Evolutionary conservation across 2,113 vertebrate genomes (phyloP).

Genomic region (Gnathonemus echidnorhynchus): DNA sequence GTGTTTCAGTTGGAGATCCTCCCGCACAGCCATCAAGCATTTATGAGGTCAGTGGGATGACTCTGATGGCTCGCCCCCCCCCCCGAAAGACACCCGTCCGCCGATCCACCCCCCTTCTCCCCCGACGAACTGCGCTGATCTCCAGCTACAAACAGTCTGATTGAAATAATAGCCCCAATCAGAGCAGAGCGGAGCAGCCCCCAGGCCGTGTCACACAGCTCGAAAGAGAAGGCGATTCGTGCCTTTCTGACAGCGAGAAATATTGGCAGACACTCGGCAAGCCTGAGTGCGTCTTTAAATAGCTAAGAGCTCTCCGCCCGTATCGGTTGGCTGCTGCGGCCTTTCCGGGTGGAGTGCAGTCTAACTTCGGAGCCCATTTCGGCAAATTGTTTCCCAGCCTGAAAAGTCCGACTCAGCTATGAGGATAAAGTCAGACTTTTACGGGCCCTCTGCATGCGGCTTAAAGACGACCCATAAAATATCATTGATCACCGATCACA

Average conservation of each 20-base stretch:
- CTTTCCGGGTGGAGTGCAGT: background rate
- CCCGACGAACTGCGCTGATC: background rate
- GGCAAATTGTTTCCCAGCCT: background rate
- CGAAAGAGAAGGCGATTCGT: background rate
- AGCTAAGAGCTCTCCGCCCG: background rate
- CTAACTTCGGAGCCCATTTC: background rate
- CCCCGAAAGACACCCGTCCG: background rate
- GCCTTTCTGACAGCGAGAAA: background rate
- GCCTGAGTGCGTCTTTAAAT: background rate
- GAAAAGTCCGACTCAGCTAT: background rate
- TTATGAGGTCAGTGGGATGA: background rate
- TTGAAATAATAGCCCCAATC: conserved; percentile 11
- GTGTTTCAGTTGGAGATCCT: background rate
- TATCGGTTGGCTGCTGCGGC: background rate
- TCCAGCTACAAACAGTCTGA: conserved; percentile 4
- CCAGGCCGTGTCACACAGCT: background rate
- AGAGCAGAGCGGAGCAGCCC: background rate
- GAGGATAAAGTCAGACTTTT: background rate
- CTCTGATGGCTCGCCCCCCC: background rate
- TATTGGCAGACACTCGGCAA: background rate
- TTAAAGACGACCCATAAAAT: background rate
- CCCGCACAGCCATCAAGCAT: background rate
- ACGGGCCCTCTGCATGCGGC: background rate
- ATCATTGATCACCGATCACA: background rate
- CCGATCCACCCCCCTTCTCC: background rate